A percentile compares a stretch with the other conserved stretches of the same genome.
Conservation (phyloP, 2,797 vertebrate genomes). For the Silurus aristotelis region DNA sequence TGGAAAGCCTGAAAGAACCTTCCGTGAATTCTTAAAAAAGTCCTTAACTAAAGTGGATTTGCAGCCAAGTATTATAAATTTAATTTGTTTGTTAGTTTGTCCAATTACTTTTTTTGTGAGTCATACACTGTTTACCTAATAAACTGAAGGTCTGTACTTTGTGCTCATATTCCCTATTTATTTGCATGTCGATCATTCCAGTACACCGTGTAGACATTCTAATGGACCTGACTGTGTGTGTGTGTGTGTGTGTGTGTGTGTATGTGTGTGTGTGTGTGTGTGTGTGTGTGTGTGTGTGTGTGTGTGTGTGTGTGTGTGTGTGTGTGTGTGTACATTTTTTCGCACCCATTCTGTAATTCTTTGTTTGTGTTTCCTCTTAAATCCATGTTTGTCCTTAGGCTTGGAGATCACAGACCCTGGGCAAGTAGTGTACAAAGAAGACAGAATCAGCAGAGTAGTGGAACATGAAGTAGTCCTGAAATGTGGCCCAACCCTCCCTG, state of each 20-base stretch:
- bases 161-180: neutral
- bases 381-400: conserved; percentile 55
- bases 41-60: neutral
- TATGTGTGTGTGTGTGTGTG: too few relatives aligned
- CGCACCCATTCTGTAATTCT: neutral
- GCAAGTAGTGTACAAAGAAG: conserved; percentile 70
- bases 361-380: neutral
- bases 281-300: neutral
- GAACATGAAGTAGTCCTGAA: conserved; percentile 78
- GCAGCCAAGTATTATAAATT: neutral
- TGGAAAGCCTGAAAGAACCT: neutral
- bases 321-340: neutral
- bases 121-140: neutral
- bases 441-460: conserved; percentile 73
- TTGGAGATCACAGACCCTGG: conserved; percentile 64
- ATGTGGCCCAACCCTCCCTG: conserved; percentile 70
- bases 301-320: neutral
- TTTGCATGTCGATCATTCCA: neutral
- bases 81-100: neutral
- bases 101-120: neutral
- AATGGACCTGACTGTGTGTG: neutral
- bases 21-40: neutral
- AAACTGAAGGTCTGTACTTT: neutral
- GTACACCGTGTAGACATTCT: neutral
- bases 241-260: neutral